Evolutionary conservation across 1,140 invertebrate species (phyloP), one percentile per base, ranked within the genome.

Genomic region (Oryzaephilus surinamensis): DNA sequence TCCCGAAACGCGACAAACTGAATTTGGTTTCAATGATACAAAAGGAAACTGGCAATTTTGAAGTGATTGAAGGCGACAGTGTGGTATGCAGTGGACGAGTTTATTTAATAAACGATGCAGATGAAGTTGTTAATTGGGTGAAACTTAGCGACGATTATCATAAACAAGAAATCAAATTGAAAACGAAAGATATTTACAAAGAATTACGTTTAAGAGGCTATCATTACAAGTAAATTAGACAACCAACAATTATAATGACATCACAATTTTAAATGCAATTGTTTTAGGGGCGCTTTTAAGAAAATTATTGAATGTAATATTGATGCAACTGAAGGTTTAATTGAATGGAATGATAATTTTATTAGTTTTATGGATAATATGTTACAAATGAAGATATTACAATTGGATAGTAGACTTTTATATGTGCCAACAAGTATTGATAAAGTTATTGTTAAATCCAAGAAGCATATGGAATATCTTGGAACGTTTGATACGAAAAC

Each of bases 281-380:
- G 2, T 27, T 37, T 26, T 15, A 51, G 46, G 11, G 50, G 45
- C 7, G 3, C 23, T 30, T 53, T 55, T 15, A 35, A 30, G 39
- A 45, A 33, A 14, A 33, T 50, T n/a, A 24, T 43, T 34, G 32
- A 43, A 36, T 47, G 38, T 21, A 40, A 48, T 32, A 18, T 41
- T 16, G 79, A 79, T 17, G 60, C 75, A 11, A 38, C 44, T 10
- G 5, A 18, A 32, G 50, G 74, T n/a, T 55, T 57, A 10, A 60
- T 79, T 2, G 43, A 51, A 27, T 91, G 87, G 87, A 61, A 64
- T 5, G 58, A 81, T 49, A 91, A 93, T 60, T 96, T 88, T 88
- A 76, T 91, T 0, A 75, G 87, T 0, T 96, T 93, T 60, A 76
- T 96, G 71, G 93, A 97, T 60, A 89, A 81, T 11, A 83, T 96